A percentile compares a stretch with the other conserved stretches of the same genome.
Evolutionary conservation across 2,797 vertebrate species (phyloP).

Genomic region (Smutsia temminckii): DNA sequence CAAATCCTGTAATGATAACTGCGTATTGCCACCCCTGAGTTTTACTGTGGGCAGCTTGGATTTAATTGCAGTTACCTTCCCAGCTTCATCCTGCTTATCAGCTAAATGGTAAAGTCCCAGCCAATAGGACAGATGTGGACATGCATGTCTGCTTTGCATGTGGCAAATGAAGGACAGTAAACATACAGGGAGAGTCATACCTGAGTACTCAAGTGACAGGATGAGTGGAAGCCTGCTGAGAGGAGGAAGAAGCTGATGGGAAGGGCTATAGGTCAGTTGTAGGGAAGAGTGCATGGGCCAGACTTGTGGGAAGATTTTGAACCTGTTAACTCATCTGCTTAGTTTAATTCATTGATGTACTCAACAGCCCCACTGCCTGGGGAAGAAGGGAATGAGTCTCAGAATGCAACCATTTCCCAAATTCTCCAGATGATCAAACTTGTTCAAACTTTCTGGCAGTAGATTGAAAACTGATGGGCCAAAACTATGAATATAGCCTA

Average conservation of each 20-base stretch:
- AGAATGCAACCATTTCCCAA: neutral
- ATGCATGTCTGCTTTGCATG: neutral
- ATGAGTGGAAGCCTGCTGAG: neutral
- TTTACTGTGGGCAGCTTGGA: neutral
- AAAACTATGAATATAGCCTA: neutral
- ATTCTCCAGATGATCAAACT: neutral
- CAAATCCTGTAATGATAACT: neutral
- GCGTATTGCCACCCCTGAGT: neutral
- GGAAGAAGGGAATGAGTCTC: neutral
- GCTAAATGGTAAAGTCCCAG: constrained; percentile 45
- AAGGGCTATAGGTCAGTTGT: neutral
- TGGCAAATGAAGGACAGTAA: constrained; percentile 34
- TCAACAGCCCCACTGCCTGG: neutral
- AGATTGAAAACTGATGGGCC: neutral
- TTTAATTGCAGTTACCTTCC: neutral
- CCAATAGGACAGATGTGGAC: constrained; percentile 29
- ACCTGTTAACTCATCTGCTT: neutral
- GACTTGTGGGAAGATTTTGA: neutral
- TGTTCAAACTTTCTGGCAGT: neutral
- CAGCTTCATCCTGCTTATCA: constrained; percentile 43
- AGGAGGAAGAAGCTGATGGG: neutral
- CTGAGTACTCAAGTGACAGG: neutral
- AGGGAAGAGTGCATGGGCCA: neutral
- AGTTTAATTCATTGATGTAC: neutral
- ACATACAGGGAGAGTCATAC: neutral